Conservation (phyloP, 2,113 vertebrate genomes). For the Sapayoa aenigma region DNA sequence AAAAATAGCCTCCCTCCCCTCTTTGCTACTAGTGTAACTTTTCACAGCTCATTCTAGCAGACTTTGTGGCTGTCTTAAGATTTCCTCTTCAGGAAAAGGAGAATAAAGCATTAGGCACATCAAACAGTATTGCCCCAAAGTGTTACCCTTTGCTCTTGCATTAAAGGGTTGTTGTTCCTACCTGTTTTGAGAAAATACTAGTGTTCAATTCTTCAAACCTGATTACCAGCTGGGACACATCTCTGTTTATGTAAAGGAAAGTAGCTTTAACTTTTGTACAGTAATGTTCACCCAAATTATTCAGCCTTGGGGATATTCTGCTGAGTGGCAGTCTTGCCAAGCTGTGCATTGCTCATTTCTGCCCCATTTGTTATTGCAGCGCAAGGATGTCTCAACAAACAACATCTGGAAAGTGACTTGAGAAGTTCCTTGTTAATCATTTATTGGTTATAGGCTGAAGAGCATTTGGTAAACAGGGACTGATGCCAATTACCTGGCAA, state of each 20-base stretch:
- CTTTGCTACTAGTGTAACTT: conserved; percentile 37
- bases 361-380: conserved; percentile 72
- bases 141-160: conserved; percentile 68
- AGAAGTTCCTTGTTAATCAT: conserved; percentile 64
- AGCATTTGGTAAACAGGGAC: conserved; percentile 48
- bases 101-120: conserved; percentile 64
- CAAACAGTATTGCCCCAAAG: conserved; percentile 45
- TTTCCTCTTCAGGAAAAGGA: conserved; percentile 59
- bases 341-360: conserved; percentile 58
- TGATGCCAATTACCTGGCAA: conserved; percentile 38
- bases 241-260: conserved; percentile 30
- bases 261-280: conserved; percentile 49
- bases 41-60: conserved; percentile 60
- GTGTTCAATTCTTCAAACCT: conserved; percentile 46
- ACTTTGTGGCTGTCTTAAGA: conserved; percentile 50
- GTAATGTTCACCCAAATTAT: conserved; percentile 50
- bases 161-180: conserved; percentile 72
- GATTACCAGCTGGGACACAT: conserved; percentile 61
- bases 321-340: conserved; percentile 48
- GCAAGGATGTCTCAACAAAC: conserved; percentile 71
- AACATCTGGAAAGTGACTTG: conserved; percentile 65
- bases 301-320: conserved; percentile 50
- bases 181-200: conserved; percentile 68
- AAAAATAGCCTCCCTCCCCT: background rate
- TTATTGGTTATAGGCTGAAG: conserved; percentile 46